These are phyloP conservation scores for Sylvilagus bachmani DNA, from an alignment of 2,113 vertebrate species.

Conservation along the genomic window DNA sequence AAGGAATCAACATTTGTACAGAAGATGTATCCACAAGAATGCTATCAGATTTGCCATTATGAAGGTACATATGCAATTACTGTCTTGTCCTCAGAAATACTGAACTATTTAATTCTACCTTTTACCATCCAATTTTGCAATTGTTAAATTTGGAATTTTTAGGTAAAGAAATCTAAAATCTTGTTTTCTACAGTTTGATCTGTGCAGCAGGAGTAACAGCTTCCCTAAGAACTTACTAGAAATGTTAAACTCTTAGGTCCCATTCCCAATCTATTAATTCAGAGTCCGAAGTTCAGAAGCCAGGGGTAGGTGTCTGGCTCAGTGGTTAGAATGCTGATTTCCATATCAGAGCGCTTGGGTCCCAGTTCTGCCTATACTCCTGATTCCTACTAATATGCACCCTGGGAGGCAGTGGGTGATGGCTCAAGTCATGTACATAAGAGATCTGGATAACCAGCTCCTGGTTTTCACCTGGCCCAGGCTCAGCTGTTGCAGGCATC, in stretches of 20 bases:
- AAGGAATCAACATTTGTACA: neutral
- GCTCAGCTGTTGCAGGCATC: no score
- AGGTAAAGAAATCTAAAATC: neutral
- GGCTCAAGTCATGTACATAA: no score
- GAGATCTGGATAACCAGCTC: no score
- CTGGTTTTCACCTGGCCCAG: no score
- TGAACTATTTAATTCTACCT: neutral
- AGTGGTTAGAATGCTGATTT: no score
- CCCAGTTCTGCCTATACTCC: no score
- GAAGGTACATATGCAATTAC: neutral
- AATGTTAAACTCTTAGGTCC: neutral
- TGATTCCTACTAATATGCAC: no score
- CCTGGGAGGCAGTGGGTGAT: no score
- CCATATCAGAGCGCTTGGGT: no score
- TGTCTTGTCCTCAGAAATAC: neutral
- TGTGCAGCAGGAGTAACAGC: neutral
- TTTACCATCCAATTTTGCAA: neutral
- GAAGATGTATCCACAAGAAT: neutral
- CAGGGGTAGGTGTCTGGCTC: neutral
- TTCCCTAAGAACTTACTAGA: neutral
- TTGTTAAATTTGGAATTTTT: conserved; percentile 36
- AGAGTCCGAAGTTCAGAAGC: conserved; percentile 15
- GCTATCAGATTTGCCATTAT: neutral
- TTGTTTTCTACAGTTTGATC: neutral
- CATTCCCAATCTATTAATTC: neutral